Evolutionary conservation across 2,888 invertebrate genomes (phyloP).

Genomic region (Colletes collaris): DNA sequence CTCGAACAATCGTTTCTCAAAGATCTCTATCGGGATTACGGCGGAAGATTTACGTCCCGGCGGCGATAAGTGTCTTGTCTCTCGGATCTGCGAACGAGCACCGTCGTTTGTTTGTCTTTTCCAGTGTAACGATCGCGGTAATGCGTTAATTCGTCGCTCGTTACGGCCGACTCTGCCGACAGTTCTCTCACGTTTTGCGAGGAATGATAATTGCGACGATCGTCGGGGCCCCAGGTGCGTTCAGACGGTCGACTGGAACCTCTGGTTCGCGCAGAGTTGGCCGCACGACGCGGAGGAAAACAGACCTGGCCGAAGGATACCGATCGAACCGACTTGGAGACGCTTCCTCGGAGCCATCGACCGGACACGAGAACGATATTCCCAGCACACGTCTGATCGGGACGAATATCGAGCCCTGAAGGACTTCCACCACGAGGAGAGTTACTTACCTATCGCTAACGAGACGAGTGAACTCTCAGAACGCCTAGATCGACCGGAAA

Average conservation of each 20-base stretch:
- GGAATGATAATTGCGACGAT: neutral
- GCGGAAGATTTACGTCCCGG: too few species aligned
- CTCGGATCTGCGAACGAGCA: too few species aligned
- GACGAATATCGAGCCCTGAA: conserved; percentile 19
- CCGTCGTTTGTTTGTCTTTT: neutral
- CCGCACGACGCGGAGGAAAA: neutral
- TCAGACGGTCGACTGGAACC: too few species aligned
- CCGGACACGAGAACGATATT: neutral
- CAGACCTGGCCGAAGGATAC: neutral
- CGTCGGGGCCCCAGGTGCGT: neutral
- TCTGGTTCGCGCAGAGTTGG: too few species aligned
- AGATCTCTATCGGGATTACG: too few species aligned
- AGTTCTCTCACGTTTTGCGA: neutral
- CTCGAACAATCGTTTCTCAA: too few species aligned
- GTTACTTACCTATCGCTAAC: conserved; percentile 51
- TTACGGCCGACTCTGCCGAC: neutral
- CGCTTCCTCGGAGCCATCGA: neutral
- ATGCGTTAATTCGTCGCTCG: conserved; percentile 1
- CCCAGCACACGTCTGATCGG: conserved; percentile 1
- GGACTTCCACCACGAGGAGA: conserved; percentile 23
- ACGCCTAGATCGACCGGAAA: too few species aligned
- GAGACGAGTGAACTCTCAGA: conserved; percentile 21
- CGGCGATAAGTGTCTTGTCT: too few species aligned
- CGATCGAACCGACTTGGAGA: neutral
- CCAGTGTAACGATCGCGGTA: neutral